A percentile compares a stretch with the other conserved stretches of the same genome.
These are phyloP conservation scores for Drosophila nikananu DNA, from an alignment of 1,140 invertebrate species.

Conservation along the genomic window DNA sequence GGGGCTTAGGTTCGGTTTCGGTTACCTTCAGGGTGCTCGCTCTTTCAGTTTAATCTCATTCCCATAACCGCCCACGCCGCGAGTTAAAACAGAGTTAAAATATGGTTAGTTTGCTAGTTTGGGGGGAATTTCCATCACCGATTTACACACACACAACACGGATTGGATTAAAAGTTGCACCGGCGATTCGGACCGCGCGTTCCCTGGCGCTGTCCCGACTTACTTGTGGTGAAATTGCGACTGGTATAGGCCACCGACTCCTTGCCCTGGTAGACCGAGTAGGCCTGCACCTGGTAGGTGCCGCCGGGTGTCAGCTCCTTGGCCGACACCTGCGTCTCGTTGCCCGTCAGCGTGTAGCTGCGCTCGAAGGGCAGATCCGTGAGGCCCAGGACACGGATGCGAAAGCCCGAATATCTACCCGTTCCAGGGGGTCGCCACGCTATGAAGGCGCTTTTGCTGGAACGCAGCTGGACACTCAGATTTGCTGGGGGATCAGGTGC, in stretches of 20 bases:
- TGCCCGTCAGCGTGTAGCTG: slow-evolving; percentile 88
- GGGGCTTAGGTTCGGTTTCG: neutral
- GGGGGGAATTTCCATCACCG: slow-evolving; percentile 18
- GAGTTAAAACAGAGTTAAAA: neutral
- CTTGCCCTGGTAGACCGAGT: slow-evolving; percentile 94
- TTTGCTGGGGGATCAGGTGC: slow-evolving; percentile 95
- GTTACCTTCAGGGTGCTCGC: slow-evolving; percentile 50
- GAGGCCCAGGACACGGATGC: slow-evolving; percentile 90
- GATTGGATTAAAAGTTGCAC: slow-evolving; percentile 59
- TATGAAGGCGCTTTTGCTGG: slow-evolving; percentile 93
- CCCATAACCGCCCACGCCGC: slow-evolving; percentile 6
- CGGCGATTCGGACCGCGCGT: slow-evolving; percentile 55
- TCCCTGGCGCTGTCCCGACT: slow-evolving; percentile 84
- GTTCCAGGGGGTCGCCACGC: slow-evolving; percentile 92
- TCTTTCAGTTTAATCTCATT: slow-evolving; percentile 1
- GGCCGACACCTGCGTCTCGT: slow-evolving; percentile 90
- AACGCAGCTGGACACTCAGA: slow-evolving; percentile 91
- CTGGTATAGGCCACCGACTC: slow-evolving; percentile 95
- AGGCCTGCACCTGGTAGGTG: slow-evolving; percentile 94
- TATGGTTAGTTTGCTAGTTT: slow-evolving; percentile 46
- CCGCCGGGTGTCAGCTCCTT: slow-evolving; percentile 94
- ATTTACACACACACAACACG: neutral
- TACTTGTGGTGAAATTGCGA: slow-evolving; percentile 96
- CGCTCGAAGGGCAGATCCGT: slow-evolving; percentile 87
- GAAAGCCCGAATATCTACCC: slow-evolving; percentile 92